Conservation (phyloP, 2,797 vertebrate genomes). For the Hydrolagus colliei region DNA sequence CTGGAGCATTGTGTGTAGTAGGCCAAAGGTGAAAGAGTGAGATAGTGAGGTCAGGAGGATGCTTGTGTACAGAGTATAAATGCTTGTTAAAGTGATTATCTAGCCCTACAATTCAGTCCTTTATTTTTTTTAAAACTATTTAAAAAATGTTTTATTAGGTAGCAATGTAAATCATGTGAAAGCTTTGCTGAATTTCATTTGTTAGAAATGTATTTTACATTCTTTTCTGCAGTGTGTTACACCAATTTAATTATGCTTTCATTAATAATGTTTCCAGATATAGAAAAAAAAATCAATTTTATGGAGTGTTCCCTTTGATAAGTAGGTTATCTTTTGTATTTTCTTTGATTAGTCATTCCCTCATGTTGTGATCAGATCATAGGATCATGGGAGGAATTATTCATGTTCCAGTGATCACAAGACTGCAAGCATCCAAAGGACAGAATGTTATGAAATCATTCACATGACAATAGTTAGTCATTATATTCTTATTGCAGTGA, state of each 20-base stretch:
- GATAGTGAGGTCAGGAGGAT: too few relatives aligned
- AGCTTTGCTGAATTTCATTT: not conserved
- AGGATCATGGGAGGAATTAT: constrained; percentile 38
- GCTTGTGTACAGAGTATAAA: too few relatives aligned
- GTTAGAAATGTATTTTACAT: not conserved
- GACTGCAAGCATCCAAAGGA: constrained; percentile 54
- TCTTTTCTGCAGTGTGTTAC: not conserved
- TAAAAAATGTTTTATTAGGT: too few relatives aligned
- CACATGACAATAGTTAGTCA: not conserved
- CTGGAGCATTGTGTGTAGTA: too few relatives aligned
- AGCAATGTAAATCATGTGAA: not conserved
- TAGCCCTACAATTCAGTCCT: too few relatives aligned
- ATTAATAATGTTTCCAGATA: not conserved
- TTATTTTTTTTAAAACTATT: too few relatives aligned
- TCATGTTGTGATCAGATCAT: constrained; percentile 42
- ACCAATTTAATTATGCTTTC: not conserved
- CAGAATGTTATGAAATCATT: constrained; percentile 30
- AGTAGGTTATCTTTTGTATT: constrained; percentile 6
- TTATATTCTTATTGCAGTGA: not conserved
- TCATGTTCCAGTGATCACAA: constrained; percentile 44
- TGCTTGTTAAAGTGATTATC: too few relatives aligned
- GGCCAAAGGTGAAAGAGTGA: too few relatives aligned
- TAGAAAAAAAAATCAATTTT: not conserved
- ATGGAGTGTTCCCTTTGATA: constrained; percentile 3
- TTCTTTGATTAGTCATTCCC: not conserved